Percentiles rank a stretch among this genome's conserved stretches.
Conservation (phyloP, 2,888 invertebrate species). For the Lysandra coridon region DNA sequence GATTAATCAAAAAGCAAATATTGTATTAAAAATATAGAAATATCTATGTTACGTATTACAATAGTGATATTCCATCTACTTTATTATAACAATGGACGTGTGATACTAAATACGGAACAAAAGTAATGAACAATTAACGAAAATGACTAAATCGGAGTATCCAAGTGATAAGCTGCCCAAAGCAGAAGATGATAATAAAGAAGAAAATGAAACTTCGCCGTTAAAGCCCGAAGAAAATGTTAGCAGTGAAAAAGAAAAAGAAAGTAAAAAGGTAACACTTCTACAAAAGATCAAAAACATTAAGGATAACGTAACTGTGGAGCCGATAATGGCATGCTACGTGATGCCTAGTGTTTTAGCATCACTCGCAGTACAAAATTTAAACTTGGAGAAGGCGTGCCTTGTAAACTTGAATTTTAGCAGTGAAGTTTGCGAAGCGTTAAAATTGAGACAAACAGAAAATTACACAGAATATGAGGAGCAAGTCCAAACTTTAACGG, state of each 20-base stretch:
- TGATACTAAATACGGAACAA: background rate
- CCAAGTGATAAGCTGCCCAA: slow-evolving; percentile 40
- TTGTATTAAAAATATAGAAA: slow-evolving; percentile 20
- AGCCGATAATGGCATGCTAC: slow-evolving; percentile 81
- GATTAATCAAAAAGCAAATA: slow-evolving; percentile 24
- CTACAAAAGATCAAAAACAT: slow-evolving; percentile 60
- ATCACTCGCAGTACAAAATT: slow-evolving; percentile 89
- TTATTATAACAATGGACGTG: slow-evolving; percentile 16
- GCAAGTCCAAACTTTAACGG: slow-evolving; percentile 85
- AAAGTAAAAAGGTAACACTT: slow-evolving; percentile 49
- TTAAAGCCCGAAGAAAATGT: slow-evolving; percentile 49
- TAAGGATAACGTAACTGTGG: slow-evolving; percentile 83
- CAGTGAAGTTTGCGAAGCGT: slow-evolving; percentile 86
- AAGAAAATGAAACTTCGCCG: slow-evolving; percentile 54
- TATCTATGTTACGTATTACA: background rate
- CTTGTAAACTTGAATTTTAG: slow-evolving; percentile 88
- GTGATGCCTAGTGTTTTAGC: slow-evolving; percentile 84
- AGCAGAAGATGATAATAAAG: slow-evolving; percentile 46
- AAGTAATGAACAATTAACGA: slow-evolving; percentile 3
- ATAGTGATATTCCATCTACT: background rate
- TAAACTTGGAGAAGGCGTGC: slow-evolving; percentile 91
- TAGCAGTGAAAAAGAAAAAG: slow-evolving; percentile 39
- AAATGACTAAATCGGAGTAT: slow-evolving; percentile 39
- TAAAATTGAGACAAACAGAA: slow-evolving; percentile 85
- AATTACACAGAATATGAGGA: slow-evolving; percentile 79